Base-by-base conservation (phyloP, 2,888 invertebrate genomes). In the Pristionchus mayeri region DNA sequence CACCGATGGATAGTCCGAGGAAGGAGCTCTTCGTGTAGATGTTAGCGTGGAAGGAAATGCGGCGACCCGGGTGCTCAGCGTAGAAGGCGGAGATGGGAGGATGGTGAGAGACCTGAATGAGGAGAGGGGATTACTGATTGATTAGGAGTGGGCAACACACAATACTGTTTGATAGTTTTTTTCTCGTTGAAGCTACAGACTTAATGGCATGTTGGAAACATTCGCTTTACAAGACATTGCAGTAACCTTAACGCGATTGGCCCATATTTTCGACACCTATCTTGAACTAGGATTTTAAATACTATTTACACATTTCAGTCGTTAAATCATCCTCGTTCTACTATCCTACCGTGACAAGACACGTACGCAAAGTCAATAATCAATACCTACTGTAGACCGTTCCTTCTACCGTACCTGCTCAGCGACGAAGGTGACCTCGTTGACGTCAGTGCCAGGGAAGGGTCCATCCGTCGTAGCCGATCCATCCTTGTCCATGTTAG, bases 1-100 rank as follows among this genome's bases (percentile, higher is more conserved):
- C 63, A 90, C 91, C 92, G 30, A 92, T 94, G 18, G 98, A 98
- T 34, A 99, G 94, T 0, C 99, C 99, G 34, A 99, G 95, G 94
- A 99, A 99, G 94, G 98, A 98, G 92, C 98, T 98, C 94, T 98
- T 98, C 9, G 99, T 99, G 96, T 98, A 99, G 82, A 99, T 97
- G 94, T 97, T 97, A 11, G 98, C 98, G 92, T 97, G 96, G 93
- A 98, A 96, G 87, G 96, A 95, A 85, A 99, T 97, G 90, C 96
- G 95, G 93, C 97, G 97, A 93, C 96, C 95, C 89, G 95, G 95
- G 94, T 98, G 97, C 93, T 99, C 99, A 30, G 98, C 98, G 94
- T 99, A 99, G 94, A 99, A 99, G 40, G 98, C 98, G 85, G 98
- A 98, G 92, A 99, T 96, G 88, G 98, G 98, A 71, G 98, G 99